Evolutionary conservation across 37 sponge, comb jelly and placozoan genomes (phyloP).

Genomic region (Cladorhizidae sp.): DNA sequence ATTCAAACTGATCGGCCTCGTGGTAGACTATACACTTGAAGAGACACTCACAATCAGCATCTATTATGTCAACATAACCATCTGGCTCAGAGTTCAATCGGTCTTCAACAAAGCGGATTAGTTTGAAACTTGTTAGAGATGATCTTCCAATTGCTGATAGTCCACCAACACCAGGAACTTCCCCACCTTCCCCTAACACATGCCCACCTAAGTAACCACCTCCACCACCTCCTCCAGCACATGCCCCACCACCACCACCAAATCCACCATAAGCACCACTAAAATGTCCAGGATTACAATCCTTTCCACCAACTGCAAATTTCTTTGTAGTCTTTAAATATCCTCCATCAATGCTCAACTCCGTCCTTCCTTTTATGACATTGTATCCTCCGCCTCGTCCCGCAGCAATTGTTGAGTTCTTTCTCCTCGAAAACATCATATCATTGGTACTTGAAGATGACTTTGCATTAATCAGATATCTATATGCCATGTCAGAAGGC

Average conservation of each 20-base stretch:
- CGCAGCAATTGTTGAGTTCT: no score
- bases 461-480: conserved; percentile 1
- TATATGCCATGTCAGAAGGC: conserved; percentile 11
- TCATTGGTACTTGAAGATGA: background rate
- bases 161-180: conserved; percentile 45
- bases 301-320: conserved; percentile 42
- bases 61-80: conserved; percentile 60
- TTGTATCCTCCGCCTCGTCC: no score
- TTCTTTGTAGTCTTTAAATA: background rate
- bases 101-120: no score
- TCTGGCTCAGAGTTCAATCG: conserved; percentile 5
- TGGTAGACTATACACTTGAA: no score
- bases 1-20: conserved; percentile 24
- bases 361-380: background rate
- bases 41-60: conserved; percentile 52
- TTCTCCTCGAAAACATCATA: background rate
- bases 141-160: background rate
- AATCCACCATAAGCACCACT: conserved; percentile 36
- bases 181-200: background rate
- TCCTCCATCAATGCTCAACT: conserved; percentile 14
- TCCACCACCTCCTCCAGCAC: conserved; percentile 55
- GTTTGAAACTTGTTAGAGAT: no score
- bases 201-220: conserved; percentile 45
- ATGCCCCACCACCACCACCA: conserved; percentile 61
- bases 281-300: background rate